These are phyloP conservation scores for Aphodius granarius DNA, from an alignment of 2,888 invertebrate genomes.

Conservation along the genomic window DNA sequence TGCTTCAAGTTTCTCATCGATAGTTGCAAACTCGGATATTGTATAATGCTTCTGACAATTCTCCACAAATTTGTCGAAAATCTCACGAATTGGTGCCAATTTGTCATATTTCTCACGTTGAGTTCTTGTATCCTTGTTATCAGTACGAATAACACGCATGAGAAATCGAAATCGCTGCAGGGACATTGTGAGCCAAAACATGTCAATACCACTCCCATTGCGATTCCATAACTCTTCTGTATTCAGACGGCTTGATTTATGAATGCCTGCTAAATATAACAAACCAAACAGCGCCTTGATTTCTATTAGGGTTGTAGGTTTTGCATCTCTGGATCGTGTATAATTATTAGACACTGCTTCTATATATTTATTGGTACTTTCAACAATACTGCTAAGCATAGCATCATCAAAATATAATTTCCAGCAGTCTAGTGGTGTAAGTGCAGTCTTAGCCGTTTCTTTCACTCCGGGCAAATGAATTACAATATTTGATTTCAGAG, in stretches of 20 bases:
- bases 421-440: constrained; percentile 4
- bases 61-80: constrained; percentile 14
- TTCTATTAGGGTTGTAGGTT: background rate
- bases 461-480: background rate
- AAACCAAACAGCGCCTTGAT: constrained; percentile 13
- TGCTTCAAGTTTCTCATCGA: constrained; percentile 16
- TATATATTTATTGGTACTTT: constrained; percentile 12
- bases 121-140: constrained; percentile 8
- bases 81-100: constrained; percentile 16
- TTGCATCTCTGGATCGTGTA: constrained; percentile 4
- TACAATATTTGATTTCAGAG: constrained; percentile 1
- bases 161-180: constrained; percentile 7
- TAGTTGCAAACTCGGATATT: constrained; percentile 1
- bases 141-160: constrained; percentile 9
- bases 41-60: constrained; percentile 1
- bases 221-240: constrained; percentile 11
- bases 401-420: constrained; percentile 6
- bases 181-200: constrained; percentile 17
- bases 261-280: constrained; percentile 13
- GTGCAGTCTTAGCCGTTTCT: constrained; percentile 2
- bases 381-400: constrained; percentile 11
- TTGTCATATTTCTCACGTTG: constrained; percentile 5
- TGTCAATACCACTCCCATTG: constrained; percentile 10
- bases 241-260: constrained; percentile 14
- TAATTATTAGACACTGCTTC: constrained; percentile 1